A percentile compares a stretch with the other conserved stretches of the same genome.
These are phyloP conservation scores for Struthio camelus DNA, from an alignment of 2,113 vertebrate species.

Conservation along the genomic window DNA sequence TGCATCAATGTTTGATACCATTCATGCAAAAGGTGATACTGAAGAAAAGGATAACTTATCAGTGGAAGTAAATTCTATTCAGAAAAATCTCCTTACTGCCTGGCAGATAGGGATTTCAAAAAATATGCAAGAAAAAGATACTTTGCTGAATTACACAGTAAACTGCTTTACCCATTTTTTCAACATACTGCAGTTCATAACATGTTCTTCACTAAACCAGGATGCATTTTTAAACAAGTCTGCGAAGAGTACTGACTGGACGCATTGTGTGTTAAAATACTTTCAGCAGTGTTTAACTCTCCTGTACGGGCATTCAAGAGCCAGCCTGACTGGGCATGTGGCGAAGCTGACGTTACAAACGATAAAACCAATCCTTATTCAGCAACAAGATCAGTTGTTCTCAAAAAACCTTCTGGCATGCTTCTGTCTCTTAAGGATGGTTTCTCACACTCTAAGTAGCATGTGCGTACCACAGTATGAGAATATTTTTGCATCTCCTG, in stretches of 20 bases:
- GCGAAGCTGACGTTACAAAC: constrained; percentile 80
- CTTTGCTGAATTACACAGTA: constrained; percentile 79
- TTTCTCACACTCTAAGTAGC: constrained; percentile 75
- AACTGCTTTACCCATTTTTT: constrained; percentile 82
- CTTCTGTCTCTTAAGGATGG: constrained; percentile 80
- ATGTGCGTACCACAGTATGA: constrained; percentile 74
- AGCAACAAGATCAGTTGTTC: constrained; percentile 59
- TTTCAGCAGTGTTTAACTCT: constrained; percentile 81
- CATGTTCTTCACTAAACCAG: constrained; percentile 26
- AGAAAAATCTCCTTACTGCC: constrained; percentile 82
- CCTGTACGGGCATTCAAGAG: constrained; percentile 80
- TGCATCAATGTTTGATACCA: constrained; percentile 92
- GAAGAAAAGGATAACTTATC: constrained; percentile 44
- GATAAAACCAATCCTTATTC: constrained; percentile 76
- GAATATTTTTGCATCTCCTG: background rate
- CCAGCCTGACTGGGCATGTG: constrained; percentile 69
- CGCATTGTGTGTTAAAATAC: constrained; percentile 72
- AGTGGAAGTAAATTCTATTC: constrained; percentile 73
- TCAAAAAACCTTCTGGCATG: constrained; percentile 79
- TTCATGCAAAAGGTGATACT: constrained; percentile 79
- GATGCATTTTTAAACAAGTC: constrained; percentile 42
- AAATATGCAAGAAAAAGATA: constrained; percentile 73
- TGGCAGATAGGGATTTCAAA: constrained; percentile 89
- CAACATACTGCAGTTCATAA: constrained; percentile 77
- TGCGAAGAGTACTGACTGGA: constrained; percentile 18